A percentile compares a stretch with the other conserved stretches of the same genome.
Conservation (phyloP, 2,888 invertebrate genomes). For the Sepiola atlantica region DNA sequence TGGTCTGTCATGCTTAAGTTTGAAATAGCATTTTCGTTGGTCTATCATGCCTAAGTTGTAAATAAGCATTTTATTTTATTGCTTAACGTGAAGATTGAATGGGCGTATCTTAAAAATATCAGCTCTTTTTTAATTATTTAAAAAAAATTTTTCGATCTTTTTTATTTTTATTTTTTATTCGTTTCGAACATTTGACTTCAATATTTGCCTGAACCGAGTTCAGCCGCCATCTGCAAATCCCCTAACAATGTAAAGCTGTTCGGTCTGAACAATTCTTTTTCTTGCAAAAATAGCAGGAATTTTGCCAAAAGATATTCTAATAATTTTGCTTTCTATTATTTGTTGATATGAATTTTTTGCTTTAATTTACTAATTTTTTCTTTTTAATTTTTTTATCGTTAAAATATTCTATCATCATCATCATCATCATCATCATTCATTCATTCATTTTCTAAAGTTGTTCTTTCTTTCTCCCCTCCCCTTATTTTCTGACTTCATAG, state of each 20-base stretch:
- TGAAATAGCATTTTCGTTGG: no score
- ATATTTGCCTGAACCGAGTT: not conserved
- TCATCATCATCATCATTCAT: not conserved
- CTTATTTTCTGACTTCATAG: not conserved
- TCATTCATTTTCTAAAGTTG: not conserved
- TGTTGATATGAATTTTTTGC: not conserved
- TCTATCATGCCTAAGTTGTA: no score
- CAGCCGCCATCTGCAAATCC: not conserved
- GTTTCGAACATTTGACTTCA: not conserved
- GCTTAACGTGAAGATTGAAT: no score
- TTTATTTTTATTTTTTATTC: not conserved
- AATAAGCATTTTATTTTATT: no score
- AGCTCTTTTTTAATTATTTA: not conserved
- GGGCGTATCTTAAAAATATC: not conserved
- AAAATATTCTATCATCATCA: not conserved
- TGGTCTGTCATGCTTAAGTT: no score
- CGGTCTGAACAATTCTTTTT: not conserved
- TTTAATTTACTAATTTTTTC: not conserved
- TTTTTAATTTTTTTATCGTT: not conserved
- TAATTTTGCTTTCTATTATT: not conserved
- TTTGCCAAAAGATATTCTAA: conserved; percentile 6
- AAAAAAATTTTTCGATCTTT: not conserved
- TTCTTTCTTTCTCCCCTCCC: not conserved
- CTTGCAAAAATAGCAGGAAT: conserved; percentile 1
- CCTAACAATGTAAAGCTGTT: not conserved